Percentiles rank a stretch among this genome's conserved stretches.
Evolutionary conservation across 2,113 vertebrate species (phyloP).

Genomic region (Mesembrinibis cayennensis): DNA sequence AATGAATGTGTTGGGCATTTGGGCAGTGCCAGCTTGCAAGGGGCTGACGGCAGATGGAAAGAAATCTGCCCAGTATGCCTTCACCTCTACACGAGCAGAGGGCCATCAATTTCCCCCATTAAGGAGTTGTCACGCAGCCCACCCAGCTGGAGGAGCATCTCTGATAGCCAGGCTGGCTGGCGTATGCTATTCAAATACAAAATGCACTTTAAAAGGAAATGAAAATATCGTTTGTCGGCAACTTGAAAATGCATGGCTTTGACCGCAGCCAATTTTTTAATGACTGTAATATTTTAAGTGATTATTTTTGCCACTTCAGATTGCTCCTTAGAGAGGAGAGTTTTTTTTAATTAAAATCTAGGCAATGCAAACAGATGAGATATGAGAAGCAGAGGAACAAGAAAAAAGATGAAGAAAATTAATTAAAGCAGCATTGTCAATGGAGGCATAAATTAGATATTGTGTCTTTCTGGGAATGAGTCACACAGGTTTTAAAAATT

Average conservation of each 20-base stretch:
- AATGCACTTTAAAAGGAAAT: slow-evolving; percentile 74
- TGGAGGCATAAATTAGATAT: slow-evolving; percentile 67
- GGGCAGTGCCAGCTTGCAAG: slow-evolving; percentile 79
- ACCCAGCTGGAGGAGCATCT: slow-evolving; percentile 79
- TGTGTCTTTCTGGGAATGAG: slow-evolving; percentile 57
- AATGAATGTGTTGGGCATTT: slow-evolving; percentile 72
- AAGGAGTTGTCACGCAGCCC: slow-evolving; percentile 82
- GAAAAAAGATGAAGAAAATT: slow-evolving; percentile 77
- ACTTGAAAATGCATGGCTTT: slow-evolving; percentile 77
- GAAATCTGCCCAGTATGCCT: slow-evolving; percentile 79
- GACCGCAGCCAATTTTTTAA: slow-evolving; percentile 79
- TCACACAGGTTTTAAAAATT: background rate
- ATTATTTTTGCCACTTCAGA: slow-evolving; percentile 83
- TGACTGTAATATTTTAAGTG: slow-evolving; percentile 85
- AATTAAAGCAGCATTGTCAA: slow-evolving; percentile 75
- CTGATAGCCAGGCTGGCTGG: slow-evolving; percentile 77
- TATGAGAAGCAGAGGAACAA: slow-evolving; percentile 66
- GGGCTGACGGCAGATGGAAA: slow-evolving; percentile 81
- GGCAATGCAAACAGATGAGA: slow-evolving; percentile 78
- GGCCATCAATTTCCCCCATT: slow-evolving; percentile 83
- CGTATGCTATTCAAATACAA: slow-evolving; percentile 73
- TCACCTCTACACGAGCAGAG: slow-evolving; percentile 73
- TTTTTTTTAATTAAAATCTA: slow-evolving; percentile 81
- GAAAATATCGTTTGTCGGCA: slow-evolving; percentile 77
- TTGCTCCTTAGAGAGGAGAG: slow-evolving; percentile 78